phyloP scores from a whole-genome alignment of 2,113 vertebrate genomes.

The Sclerurus mexicanus region DNA sequence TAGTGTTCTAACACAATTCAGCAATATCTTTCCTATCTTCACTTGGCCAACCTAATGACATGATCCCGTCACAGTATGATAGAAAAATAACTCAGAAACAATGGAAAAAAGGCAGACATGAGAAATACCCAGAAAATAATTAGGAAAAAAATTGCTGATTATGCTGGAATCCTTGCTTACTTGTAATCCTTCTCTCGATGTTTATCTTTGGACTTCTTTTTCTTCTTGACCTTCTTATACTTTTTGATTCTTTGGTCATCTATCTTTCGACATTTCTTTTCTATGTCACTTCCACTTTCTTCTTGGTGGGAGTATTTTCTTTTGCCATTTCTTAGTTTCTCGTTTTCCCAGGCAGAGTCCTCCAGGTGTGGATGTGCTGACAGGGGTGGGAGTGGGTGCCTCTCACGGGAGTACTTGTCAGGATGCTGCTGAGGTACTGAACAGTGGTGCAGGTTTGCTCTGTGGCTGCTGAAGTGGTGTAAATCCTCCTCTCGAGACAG shows the following conservation, averaged over 20 bases:
- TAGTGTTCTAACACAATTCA: conserved; percentile 13
- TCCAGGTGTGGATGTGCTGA: not conserved
- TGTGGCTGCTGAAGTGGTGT: conserved; percentile 52
- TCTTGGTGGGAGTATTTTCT: not conserved
- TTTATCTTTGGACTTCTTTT: conserved; percentile 90
- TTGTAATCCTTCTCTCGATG: conserved; percentile 77
- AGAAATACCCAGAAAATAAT: conserved; percentile 20
- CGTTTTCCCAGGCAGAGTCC: not conserved
- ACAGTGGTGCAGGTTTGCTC: not conserved
- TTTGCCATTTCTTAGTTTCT: conserved; percentile 21
- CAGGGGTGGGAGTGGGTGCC: not conserved
- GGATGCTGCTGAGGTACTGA: not conserved
- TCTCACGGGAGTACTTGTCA: conserved; percentile 7
- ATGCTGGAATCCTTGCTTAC: conserved; percentile 70
- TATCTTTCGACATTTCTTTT: conserved; percentile 53
- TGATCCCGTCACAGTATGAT: not conserved
- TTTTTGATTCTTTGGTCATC: conserved; percentile 75
- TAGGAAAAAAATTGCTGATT: conserved; percentile 6
- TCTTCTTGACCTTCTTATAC: conserved; percentile 92
- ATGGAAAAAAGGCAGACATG: not conserved
- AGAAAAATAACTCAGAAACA: conserved; percentile 7
- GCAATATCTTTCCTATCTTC: not conserved
- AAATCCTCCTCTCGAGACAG: conserved; percentile 16
- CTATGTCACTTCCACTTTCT: not conserved
- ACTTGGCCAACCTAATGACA: not conserved